Evolutionary conservation across 92 coral and sea anemone genomes (phyloP), one percentile per base, ranked within the genome.

Genomic region (Nematostella vectensis): DNA sequence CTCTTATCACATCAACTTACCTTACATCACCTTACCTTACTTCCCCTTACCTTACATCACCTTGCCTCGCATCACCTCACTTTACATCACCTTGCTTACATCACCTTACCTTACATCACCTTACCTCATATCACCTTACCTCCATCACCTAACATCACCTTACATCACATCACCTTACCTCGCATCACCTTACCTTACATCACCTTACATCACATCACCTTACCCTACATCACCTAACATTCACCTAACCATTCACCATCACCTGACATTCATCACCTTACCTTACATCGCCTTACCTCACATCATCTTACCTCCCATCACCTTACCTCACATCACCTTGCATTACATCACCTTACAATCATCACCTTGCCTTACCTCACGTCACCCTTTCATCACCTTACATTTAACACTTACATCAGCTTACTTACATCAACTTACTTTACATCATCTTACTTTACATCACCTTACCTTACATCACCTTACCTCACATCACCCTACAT

Each of bases 1-100:
- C 47, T 61, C 57, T 10, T 47, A 48, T 61, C 47, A 44, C 58
- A 61, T 47, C 39, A 48, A 56, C 44, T 23, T 8, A 2, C 56
- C 44, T 4, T 24, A 0, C 67, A 61, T 23, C 26, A 18, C 57
- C 25, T 23, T 20, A 10, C 38, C 44, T 28, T 27, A 22, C 57
- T 44, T 28, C 40, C 11, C 57, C 39, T 17, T 15, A 4, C 57
- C 22, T 0, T 28, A 27, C 43, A 29, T 22, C 29, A 48, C 40
- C 45, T 19, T 15, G 22, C 68, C 27, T 11, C 43, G n/a, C 47
- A 23, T 27, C 22, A 15, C 40, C 21, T 4, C 33, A 25, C 22
- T 39, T 59, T 24, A 8, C 55, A 40, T 59, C 53, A 4, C 65
- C 10, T 33, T 15, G 40, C 40, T 40, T 24, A 20, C 56, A 40